Percentiles rank a stretch among this genome's conserved stretches.
These are phyloP conservation scores for Todus mexicanus DNA, from an alignment of 2,797 vertebrate species.

Conservation along the genomic window DNA sequence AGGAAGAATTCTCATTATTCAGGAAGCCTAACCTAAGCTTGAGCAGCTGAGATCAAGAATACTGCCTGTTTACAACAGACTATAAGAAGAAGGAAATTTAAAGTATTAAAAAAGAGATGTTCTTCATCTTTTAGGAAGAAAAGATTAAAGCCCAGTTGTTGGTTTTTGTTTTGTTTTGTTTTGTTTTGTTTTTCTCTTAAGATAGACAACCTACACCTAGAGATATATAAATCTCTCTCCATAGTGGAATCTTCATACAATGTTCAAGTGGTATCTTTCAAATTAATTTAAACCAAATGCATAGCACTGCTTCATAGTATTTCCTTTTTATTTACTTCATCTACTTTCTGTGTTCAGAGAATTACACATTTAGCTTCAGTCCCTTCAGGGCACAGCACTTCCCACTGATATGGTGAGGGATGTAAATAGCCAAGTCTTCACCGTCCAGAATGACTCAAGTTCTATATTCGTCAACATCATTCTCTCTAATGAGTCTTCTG, in stretches of 20 bases:
- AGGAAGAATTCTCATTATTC: background rate
- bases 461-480: background rate
- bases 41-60: background rate
- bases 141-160: background rate
- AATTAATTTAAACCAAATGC: background rate
- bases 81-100: background rate
- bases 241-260: background rate
- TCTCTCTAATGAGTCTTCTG: background rate
- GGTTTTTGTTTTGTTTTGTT: too few species aligned
- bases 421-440: background rate
- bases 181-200: background rate
- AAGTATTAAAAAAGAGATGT: background rate
- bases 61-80: background rate
- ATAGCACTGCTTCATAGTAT: background rate
- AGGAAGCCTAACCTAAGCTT: background rate
- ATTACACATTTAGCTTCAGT: background rate
- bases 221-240: background rate
- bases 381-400: background rate
- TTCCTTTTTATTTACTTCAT: background rate
- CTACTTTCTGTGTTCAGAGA: background rate
- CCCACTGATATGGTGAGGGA: background rate
- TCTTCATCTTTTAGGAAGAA: background rate
- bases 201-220: background rate
- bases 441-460: background rate
- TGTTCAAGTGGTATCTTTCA: background rate